A percentile compares a stretch with the other conserved stretches of the same genome.
Conservation (phyloP, 1,140 invertebrate genomes). For the Glossosoma conforme region DNA sequence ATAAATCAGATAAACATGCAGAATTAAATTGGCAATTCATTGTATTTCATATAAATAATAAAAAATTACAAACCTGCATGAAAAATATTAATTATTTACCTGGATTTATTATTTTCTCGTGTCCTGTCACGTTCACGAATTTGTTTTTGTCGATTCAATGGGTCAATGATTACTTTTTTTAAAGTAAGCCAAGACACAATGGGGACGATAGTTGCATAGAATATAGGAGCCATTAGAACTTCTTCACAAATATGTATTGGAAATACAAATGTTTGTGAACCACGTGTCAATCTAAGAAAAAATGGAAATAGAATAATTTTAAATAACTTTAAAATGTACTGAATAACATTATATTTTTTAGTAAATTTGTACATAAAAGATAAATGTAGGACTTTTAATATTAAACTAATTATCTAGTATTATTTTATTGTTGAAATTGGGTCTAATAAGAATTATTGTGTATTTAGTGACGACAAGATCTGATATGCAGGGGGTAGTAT, state of each 20-base stretch:
- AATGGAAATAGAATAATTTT: no score
- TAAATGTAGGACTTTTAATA: no score
- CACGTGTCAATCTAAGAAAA: conserved; percentile 67
- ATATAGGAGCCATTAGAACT: conserved; percentile 79
- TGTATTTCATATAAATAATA: background rate
- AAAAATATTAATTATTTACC: conserved; percentile 14
- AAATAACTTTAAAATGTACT: no score
- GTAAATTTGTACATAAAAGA: no score
- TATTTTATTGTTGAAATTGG: no score
- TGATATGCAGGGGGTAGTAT: no score
- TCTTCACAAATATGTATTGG: conserved; percentile 90
- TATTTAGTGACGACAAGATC: no score
- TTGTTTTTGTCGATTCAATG: conserved; percentile 72
- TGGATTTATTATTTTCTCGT: conserved; percentile 27
- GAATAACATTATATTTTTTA: no score
- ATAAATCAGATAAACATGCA: no score
- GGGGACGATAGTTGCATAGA: conserved; percentile 89
- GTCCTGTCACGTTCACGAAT: conserved; percentile 61
- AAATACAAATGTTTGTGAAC: conserved; percentile 83
- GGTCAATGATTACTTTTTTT: conserved; percentile 84
- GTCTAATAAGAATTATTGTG: no score
- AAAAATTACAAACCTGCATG: conserved; percentile 3
- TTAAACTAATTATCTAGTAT: no score
- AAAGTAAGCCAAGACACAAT: conserved; percentile 72
- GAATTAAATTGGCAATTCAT: no score